Evolutionary conservation across 1,140 invertebrate genomes (phyloP).

Genomic region (Danaus melanippus): DNA sequence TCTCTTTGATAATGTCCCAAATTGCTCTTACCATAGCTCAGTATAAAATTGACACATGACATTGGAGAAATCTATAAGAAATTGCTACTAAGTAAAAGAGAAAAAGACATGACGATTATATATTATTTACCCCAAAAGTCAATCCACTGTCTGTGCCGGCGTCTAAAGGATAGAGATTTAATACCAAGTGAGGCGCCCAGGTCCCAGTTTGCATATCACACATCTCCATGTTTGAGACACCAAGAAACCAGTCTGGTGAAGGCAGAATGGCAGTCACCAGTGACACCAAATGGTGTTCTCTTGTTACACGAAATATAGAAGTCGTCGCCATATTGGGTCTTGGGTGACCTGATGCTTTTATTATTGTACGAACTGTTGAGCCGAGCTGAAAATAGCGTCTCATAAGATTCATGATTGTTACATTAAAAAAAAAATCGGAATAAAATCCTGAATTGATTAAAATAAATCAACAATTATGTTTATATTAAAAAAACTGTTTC

Average conservation of each 20-base stretch:
- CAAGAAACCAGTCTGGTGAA: slow-evolving; percentile 63
- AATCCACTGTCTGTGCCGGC: slow-evolving; percentile 58
- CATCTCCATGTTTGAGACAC: slow-evolving; percentile 53
- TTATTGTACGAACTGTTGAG: slow-evolving; percentile 43
- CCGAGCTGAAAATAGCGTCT: slow-evolving; percentile 32
- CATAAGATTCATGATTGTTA: no score
- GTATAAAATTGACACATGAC: no score
- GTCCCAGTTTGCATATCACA: slow-evolving; percentile 34
- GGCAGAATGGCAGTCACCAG: slow-evolving; percentile 47
- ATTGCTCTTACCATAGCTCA: no score
- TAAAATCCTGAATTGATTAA: no score
- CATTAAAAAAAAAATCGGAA: no score
- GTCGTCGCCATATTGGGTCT: slow-evolving; percentile 40
- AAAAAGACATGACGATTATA: neutral
- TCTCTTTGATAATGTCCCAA: neutral
- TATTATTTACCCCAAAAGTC: slow-evolving; percentile 45
- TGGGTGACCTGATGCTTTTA: slow-evolving; percentile 47
- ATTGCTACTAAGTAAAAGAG: neutral
- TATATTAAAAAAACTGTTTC: no score
- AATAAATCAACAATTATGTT: no score
- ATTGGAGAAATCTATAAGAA: neutral
- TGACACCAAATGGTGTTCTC: slow-evolving; percentile 45
- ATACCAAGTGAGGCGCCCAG: slow-evolving; percentile 41
- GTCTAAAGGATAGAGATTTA: slow-evolving; percentile 57
- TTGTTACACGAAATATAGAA: slow-evolving; percentile 42